Evolutionary conservation across 2,888 invertebrate genomes (phyloP), one percentile per base, ranked within the genome.

Genomic region (Chirona hameri): DNA sequence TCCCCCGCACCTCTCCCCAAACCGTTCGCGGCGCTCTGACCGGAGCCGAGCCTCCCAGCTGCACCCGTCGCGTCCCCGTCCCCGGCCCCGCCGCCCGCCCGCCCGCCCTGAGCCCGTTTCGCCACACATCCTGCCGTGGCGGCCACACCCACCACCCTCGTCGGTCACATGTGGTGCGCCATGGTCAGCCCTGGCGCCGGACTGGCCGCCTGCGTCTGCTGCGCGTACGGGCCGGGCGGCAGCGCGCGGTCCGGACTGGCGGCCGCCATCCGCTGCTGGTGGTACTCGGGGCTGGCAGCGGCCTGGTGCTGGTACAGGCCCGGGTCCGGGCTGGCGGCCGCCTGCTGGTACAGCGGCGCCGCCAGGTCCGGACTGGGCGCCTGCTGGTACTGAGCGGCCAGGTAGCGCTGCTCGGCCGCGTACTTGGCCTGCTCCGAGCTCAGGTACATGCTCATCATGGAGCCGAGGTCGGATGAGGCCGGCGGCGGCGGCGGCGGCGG

Each of bases 381-480:
- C 72, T 72, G 72, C 72, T 31, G 72, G 31, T 72, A 31, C 31
- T 72, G 72, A 18, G 72, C 72, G 5, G 72, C 72, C 31, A 72
- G 24, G 72, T 72, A 72, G 18, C 31, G 31, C 31, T 72, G 72
- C 72, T 72, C 72, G 72, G 31, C 72, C n/a, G 72, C 31, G 72
- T 72, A 72, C 31, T 31, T 31, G 31, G 72, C 72, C 72, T 72
- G 72, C 72, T 72, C 72, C 72, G 72, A 72, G 5, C 18, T 21
- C 31, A 72, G 72, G 72, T 72, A 72, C 72, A 72, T 72, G 72
- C 31, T 72, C 72, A 72, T 72, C 72, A 72, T 72, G 72, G 29
- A 14, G 72, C 72, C 31, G 18, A 72, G 72, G 31, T 72, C 31
- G 31, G n/a, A 15, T 9, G 39, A 39, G 39, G 15, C 5, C 18